phyloP scores from a whole-genome alignment of 2,888 invertebrate species.

The Diplolepis rosae region DNA sequence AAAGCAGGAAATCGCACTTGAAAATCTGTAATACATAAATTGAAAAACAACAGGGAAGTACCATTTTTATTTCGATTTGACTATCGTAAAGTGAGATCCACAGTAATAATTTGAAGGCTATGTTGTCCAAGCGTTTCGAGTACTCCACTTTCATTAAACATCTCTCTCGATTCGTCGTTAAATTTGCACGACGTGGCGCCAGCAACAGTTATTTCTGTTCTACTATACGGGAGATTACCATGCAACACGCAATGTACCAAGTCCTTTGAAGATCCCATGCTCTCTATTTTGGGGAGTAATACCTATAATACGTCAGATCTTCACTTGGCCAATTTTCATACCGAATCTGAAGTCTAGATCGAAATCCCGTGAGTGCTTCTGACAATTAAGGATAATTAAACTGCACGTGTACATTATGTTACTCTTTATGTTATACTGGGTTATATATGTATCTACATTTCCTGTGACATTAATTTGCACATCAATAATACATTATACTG shows the following conservation, averaged over 20 bases:
- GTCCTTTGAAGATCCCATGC: slow-evolving; percentile 12
- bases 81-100: not conserved
- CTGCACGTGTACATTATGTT: not conserved
- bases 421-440: not conserved
- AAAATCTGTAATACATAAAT: no score
- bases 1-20: no score
- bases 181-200: slow-evolving; percentile 16
- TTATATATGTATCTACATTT: slow-evolving; percentile 9
- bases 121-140: not conserved
- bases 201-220: not conserved
- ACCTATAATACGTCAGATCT: not conserved
- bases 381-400: slow-evolving; percentile 7
- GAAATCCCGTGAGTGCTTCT: not conserved
- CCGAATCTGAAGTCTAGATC: slow-evolving; percentile 13
- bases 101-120: not conserved
- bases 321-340: slow-evolving; percentile 19
- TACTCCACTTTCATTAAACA: slow-evolving; percentile 13
- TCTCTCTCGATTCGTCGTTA: not conserved
- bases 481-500: slow-evolving; percentile 26
- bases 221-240: slow-evolving; percentile 16
- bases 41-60: no score
- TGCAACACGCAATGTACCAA: slow-evolving; percentile 13
- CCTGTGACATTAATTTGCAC: slow-evolving; percentile 14
- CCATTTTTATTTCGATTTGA: no score
- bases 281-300: not conserved